Conservation (phyloP, 2,797 vertebrate species). For the Podargus strigoides region DNA sequence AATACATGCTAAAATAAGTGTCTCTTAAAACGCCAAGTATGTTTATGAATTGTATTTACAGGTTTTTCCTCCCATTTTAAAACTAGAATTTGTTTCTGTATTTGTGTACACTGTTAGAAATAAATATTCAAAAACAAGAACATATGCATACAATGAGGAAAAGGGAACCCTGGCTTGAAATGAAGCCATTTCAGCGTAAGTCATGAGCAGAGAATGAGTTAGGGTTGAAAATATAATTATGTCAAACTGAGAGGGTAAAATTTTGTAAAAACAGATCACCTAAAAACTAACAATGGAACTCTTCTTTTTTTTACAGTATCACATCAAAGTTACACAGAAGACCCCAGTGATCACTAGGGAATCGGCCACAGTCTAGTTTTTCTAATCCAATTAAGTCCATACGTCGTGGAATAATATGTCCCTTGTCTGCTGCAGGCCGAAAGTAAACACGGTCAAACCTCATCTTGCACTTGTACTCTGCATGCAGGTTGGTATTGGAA, state of each 20-base stretch:
- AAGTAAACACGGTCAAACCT: slow-evolving; percentile 91
- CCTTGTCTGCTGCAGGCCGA: slow-evolving; percentile 69
- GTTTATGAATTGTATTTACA: background rate
- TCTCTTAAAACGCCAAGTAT: background rate
- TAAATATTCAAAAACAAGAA: background rate
- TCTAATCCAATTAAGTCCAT: slow-evolving; percentile 90
- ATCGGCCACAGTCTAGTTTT: slow-evolving; percentile 90
- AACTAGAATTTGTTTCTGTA: background rate
- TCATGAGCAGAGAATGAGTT: background rate
- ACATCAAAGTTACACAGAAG: slow-evolving; percentile 85
- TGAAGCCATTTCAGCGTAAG: background rate
- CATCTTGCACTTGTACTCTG: slow-evolving; percentile 74
- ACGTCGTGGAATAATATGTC: slow-evolving; percentile 78
- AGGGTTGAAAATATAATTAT: background rate
- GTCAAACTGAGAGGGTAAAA: background rate
- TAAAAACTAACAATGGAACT: background rate
- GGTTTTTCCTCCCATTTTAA: background rate
- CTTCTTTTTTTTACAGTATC: slow-evolving; percentile 52
- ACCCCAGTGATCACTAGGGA: slow-evolving; percentile 96
- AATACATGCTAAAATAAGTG: background rate
- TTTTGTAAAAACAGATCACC: background rate
- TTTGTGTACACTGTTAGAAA: background rate
- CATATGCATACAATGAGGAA: background rate
- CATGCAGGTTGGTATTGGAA: slow-evolving; percentile 84
- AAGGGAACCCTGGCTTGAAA: background rate